Conservation (phyloP, 1,140 invertebrate species). For the Euschistus heros region DNA sequence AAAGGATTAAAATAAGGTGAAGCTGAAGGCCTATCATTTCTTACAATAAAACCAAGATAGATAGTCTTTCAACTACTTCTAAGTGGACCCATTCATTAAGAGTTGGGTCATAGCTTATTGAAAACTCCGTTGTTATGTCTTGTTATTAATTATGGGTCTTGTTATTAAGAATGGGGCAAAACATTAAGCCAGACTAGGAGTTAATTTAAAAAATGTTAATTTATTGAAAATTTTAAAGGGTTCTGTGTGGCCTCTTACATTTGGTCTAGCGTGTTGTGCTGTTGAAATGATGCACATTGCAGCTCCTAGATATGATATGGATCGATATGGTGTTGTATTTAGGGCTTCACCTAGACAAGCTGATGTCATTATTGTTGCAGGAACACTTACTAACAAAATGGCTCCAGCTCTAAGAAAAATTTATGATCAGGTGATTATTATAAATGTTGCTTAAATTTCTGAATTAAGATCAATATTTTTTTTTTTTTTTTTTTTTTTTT, state of each 20-base stretch:
- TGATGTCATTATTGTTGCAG: conserved; percentile 96
- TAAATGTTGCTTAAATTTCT: background rate
- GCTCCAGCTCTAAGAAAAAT: conserved; percentile 89
- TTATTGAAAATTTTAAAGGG: background rate
- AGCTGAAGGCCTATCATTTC: no score
- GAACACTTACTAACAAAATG: conserved; percentile 99
- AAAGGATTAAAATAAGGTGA: no score
- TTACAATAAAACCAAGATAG: no score
- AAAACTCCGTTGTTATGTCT: no score
- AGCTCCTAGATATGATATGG: conserved; percentile 95
- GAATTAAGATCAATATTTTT: background rate
- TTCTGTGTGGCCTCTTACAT: conserved; percentile 92
- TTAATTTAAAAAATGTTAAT: no score
- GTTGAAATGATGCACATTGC: conserved; percentile 99
- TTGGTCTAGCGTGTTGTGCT: conserved; percentile 94
- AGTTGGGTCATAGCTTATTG: no score
- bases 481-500: no score
- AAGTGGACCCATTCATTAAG: no score
- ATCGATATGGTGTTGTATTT: conserved; percentile 88
- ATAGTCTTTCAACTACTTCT: no score
- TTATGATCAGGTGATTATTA: conserved; percentile 58
- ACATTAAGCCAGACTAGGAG: no score
- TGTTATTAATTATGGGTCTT: no score
- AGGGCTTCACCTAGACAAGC: conserved; percentile 89
- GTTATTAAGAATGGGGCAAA: no score